Evolutionary conservation across 2,113 vertebrate species (phyloP).

Genomic region (Brevimyrus niger): DNA sequence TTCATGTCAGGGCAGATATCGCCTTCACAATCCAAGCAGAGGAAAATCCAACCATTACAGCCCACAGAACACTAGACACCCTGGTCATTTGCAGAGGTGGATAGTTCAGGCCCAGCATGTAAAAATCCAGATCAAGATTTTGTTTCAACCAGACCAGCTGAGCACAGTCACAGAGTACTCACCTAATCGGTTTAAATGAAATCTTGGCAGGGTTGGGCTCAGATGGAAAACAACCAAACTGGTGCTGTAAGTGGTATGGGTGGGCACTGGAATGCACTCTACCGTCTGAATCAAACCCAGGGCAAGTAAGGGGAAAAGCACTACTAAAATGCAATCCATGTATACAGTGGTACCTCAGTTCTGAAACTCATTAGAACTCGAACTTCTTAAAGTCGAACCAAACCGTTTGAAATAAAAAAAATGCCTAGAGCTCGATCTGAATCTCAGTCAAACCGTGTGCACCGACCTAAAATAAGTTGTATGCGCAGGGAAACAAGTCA

Average conservation of each 20-base stretch:
- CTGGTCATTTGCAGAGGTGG: background rate
- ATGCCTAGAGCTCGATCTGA: too few species aligned
- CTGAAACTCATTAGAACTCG: too few species aligned
- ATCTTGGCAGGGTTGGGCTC: background rate
- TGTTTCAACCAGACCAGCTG: background rate
- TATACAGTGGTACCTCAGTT: background rate
- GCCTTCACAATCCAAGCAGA: too few species aligned
- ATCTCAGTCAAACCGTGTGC: too few species aligned
- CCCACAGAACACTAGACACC: background rate
- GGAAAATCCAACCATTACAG: background rate
- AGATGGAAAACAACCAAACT: background rate
- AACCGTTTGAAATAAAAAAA: too few species aligned
- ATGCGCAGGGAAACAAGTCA: too few species aligned
- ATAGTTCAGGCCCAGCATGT: background rate
- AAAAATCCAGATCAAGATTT: background rate
- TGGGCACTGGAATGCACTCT: background rate
- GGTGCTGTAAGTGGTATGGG: background rate
- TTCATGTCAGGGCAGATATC: background rate
- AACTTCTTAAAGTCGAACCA: too few species aligned
- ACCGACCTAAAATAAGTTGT: too few species aligned
- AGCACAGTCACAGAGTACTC: background rate
- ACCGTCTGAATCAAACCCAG: background rate
- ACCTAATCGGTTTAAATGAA: background rate
- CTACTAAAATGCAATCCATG: background rate
- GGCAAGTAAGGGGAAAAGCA: background rate